Evolutionary conservation across 1,140 invertebrate species (phyloP), one percentile per base, ranked within the genome.

Genomic region (Nebria ingens): DNA sequence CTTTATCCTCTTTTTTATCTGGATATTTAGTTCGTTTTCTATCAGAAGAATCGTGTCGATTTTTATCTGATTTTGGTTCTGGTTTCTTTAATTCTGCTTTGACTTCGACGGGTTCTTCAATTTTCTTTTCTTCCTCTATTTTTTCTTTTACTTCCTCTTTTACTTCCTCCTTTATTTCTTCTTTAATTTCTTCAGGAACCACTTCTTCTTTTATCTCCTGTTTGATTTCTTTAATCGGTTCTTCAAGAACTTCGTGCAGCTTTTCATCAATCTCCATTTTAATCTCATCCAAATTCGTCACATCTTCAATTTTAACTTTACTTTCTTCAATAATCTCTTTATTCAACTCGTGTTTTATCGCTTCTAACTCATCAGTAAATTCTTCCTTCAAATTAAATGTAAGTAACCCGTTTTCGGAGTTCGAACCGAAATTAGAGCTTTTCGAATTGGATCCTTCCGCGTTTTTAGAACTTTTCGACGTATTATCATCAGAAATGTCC

Each of bases 81-180:
- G 69, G 64, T 59, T 70, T 65, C 42, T 70, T 71, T 13, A 70
- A 69, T 53, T 71, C 68, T 56, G 69, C 68, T 53, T 72, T 62
- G 0, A 58, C 45, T 45, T 54, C 20, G 12, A 11, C 17, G 19
- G 4, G 21, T 53, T 34, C 25, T 34, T 34, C 25, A 9, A 9
- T 34, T 34, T 34, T 34, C 6, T 6, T 34, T 34, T 34, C 25
- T 34, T 34, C 25, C n/a, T 34, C 25, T 34, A 34, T 9, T 12
- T 49, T 57, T 21, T 59, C 50, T 21, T 53, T 52, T 23, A 23
- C 22, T 50, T 54, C 49, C 49, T 34, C 19, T 38, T 34, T 15
- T 23, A 53, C 58, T 52, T 61, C 53, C n/a, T 49, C 38, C 19
- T 19, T 54, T 45, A 23, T 45, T 22, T 59, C n/a, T 56, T 58